Base-by-base conservation (phyloP, 2,797 vertebrate species). In the Bovichtus variegatus region DNA sequence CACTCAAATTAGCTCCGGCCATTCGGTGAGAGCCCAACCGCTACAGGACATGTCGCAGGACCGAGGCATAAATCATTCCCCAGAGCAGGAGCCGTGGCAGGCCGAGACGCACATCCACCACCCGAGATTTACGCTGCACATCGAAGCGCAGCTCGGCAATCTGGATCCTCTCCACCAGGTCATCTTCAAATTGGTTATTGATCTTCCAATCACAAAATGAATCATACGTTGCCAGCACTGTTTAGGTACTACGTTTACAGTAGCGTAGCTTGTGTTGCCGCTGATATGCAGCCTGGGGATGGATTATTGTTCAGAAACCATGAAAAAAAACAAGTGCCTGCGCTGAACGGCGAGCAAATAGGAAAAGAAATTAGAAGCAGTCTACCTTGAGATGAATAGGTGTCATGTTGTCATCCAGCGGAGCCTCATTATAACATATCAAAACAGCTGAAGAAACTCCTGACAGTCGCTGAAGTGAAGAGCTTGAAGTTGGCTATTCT, bases 171-270 rank as follows among this genome's bases (percentile, higher is more conserved):
- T 91, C 82, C 85, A 81, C 87, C 83, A 77, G 90, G 90, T 94
- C 89, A 88, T 93, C 91, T 87, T 84, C 84, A 94, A 95, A 95
- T 95, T 94, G 94, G 93, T 95, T 96, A 95, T 96, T 94, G 94
- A 95, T 95, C 93, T 83, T 84, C 87, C 79, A 86, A 93, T 94
- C 84, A 67, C 77, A 90, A 91, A 93, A 95, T 93, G 89, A 94
- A 90, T 93, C 87, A 91, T 81, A 80, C 27, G 87, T 84, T 87
- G 86, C 90, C 83, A 89, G 41, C 85, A 49, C 74, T 92, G 89
- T 91, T 91, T 90, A 87, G 88, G 84, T 57, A 49, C 69, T 62
- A 51, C 71, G 66, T 90, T 90, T 92, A 92, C 90, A 91, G 91
- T 91, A 85, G 75, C 29, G 62, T 9, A 18, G 64, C 81, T 76